Evolutionary conservation across 2,113 vertebrate genomes (phyloP).

Genomic region (Alouatta palliata): DNA sequence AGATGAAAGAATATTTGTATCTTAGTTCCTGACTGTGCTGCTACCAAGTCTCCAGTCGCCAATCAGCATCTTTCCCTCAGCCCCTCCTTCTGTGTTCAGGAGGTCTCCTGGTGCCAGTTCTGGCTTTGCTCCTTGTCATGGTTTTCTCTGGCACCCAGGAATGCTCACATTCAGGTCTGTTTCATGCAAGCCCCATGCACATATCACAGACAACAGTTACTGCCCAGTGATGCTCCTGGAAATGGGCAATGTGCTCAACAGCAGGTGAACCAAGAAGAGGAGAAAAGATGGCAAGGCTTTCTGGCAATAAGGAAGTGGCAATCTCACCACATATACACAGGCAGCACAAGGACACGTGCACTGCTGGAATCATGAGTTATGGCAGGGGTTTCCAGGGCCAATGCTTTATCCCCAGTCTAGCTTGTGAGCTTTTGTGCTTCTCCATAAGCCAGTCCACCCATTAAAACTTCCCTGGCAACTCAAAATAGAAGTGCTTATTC

Average conservation of each 20-base stretch:
- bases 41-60: not conserved
- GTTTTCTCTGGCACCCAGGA: not conserved
- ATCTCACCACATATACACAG: not conserved
- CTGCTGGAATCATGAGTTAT: not conserved
- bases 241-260: not conserved
- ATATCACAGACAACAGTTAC: not conserved
- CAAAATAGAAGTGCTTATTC: not conserved
- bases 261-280: not conserved
- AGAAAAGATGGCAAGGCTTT: not conserved
- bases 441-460: not conserved
- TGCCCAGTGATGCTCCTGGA: not conserved
- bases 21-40: not conserved
- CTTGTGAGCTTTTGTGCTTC: not conserved
- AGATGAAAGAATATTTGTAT: constrained; percentile 1
- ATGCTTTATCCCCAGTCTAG: not conserved
- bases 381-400: not conserved
- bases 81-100: not conserved
- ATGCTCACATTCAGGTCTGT: not conserved
- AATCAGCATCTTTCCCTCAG: accelerated
- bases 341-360: not conserved
- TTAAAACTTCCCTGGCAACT: not conserved
- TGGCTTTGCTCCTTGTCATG: not conserved
- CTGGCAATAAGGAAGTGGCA: not conserved
- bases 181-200: not conserved
- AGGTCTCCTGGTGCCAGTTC: not conserved